Conservation (phyloP, 2,113 vertebrate species). For the Tringa solitaria region DNA sequence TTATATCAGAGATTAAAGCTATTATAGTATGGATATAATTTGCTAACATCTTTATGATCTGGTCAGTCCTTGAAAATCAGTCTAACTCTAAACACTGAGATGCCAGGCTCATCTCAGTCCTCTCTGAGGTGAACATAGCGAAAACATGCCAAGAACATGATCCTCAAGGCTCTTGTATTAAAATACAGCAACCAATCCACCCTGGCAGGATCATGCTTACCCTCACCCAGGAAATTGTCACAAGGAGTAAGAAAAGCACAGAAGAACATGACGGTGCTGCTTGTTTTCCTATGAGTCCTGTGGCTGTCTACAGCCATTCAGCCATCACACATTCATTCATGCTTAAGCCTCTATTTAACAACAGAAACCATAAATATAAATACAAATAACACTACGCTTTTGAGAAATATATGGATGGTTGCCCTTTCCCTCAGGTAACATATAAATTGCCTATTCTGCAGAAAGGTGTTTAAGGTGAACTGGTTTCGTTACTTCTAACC, state of each 20-base stretch:
- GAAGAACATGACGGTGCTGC: not conserved
- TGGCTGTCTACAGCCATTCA: not conserved
- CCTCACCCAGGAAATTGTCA: not conserved
- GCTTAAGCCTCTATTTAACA: not conserved
- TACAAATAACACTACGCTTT: not conserved
- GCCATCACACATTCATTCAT: not conserved
- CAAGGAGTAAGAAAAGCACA: not conserved
- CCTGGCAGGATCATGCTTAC: not conserved
- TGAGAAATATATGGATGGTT: not conserved
- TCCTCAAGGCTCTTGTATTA: not conserved
- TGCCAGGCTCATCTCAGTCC: too few species aligned
- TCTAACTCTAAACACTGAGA: not conserved
- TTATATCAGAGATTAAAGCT: not conserved
- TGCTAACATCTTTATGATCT: not conserved
- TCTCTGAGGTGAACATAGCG: not conserved
- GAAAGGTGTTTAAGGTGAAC: constrained; percentile 29
- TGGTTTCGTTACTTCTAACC: constrained; percentile 33
- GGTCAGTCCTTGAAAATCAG: not conserved
- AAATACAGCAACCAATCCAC: not conserved
- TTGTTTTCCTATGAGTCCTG: not conserved
- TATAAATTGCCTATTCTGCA: not conserved
- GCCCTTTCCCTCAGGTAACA: constrained; percentile 33
- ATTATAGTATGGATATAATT: not conserved
- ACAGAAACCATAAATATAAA: not conserved
- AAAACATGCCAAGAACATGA: fast-evolving